Conservation (phyloP, 2,113 vertebrate species). For the Mustelus asterias region DNA sequence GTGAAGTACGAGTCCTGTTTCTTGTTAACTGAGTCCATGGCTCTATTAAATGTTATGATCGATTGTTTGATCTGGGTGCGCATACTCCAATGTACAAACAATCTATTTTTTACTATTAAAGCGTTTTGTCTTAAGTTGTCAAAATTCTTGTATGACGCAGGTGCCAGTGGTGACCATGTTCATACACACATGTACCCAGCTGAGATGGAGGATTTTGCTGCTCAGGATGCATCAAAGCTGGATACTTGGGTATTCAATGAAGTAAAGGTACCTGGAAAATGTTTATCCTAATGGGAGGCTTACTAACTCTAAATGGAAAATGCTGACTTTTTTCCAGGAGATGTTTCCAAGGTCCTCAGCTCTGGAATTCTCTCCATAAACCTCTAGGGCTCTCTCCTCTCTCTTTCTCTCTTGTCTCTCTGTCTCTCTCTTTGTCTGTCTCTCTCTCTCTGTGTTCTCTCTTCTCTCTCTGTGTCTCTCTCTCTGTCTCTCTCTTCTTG, state of each 20-base stretch:
- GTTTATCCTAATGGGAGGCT: not conserved
- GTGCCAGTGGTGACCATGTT: slow-evolving; percentile 79
- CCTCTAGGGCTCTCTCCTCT: too few relatives aligned
- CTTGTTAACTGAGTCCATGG: not conserved
- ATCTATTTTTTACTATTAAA: not conserved
- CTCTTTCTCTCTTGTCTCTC: too few relatives aligned
- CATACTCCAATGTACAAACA: not conserved
- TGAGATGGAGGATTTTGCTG: slow-evolving; percentile 80
- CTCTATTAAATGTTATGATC: not conserved
- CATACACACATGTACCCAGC: slow-evolving; percentile 73
- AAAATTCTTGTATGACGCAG: slow-evolving; percentile 52
- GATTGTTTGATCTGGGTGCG: not conserved
- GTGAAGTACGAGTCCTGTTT: not conserved
- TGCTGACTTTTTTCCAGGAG: not conserved
- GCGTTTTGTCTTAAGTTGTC: not conserved
- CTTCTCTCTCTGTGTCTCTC: too few relatives aligned
- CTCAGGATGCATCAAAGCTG: slow-evolving; percentile 75
- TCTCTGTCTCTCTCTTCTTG: too few relatives aligned
- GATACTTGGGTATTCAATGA: slow-evolving; percentile 89
- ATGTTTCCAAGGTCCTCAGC: not conserved
- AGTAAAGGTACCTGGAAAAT: slow-evolving; percentile 67
- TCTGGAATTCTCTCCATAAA: not conserved
- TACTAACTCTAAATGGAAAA: not conserved
- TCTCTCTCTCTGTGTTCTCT: too few relatives aligned
- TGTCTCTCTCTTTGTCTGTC: too few relatives aligned